These are phyloP conservation scores for Catocala fraxini DNA, from an alignment of 2,888 invertebrate genomes.

Conservation along the genomic window DNA sequence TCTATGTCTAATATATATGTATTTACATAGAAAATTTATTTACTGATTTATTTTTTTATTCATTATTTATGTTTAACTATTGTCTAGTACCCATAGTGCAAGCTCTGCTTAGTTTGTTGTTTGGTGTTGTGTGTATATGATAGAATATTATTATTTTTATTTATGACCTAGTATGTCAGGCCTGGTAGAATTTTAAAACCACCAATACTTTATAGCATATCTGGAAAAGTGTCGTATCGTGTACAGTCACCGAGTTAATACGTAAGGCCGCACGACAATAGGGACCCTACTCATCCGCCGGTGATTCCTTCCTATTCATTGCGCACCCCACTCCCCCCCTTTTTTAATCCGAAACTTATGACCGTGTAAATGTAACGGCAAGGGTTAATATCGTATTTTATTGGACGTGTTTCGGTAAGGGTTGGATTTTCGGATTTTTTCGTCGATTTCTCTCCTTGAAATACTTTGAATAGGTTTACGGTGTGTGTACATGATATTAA, in stretches of 20 bases:
- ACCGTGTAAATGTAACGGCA: slow-evolving; percentile 77
- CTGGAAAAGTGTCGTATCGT: slow-evolving; percentile 13
- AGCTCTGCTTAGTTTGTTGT: no score
- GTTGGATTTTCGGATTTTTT: slow-evolving; percentile 54
- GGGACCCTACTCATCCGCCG: slow-evolving; percentile 66
- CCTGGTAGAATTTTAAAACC: no score
- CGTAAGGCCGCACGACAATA: slow-evolving; percentile 52
- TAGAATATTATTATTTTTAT: no score
- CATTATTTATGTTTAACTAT: no score
- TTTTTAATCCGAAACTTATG: slow-evolving; percentile 83
- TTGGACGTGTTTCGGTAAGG: slow-evolving; percentile 63
- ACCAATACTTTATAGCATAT: no score
- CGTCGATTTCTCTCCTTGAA: slow-evolving; percentile 46
- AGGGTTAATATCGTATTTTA: slow-evolving; percentile 81
- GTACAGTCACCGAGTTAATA: slow-evolving; percentile 51
- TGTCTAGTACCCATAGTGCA: no score
- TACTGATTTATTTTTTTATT: no score
- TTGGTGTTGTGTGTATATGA: no score
- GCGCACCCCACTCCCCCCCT: slow-evolving; percentile 55
- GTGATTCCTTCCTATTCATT: slow-evolving; percentile 65
- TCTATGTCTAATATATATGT: no score
- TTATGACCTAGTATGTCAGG: no score
- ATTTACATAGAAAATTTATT: no score
- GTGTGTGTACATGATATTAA: slow-evolving; percentile 45
- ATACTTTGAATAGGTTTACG: slow-evolving; percentile 46